Percentiles rank a stretch among this genome's conserved stretches.
phyloP scores from a whole-genome alignment of 2,113 vertebrate species.

The rabbit (Oryctolagus cuniculus) region mOryCun1.1 NC_091432.1:213345501-213346000 shows the following conservation, averaged over 20 bases:
- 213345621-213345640: neutral
- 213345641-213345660: conserved; percentile 51
- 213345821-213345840: conserved; percentile 13
- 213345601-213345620: conserved; percentile 57
- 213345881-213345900: conserved; percentile 52
- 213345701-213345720: conserved; percentile 57
- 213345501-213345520: conserved; percentile 4
- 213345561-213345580: neutral
- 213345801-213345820: neutral
- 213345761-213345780: neutral
- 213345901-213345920: conserved; percentile 63
- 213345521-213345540: neutral
- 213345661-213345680: neutral
- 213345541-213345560: neutral
- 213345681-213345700: neutral
- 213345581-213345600: neutral
- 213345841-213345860: neutral
- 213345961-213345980: conserved; percentile 48
- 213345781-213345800: neutral
- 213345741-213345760: neutral
- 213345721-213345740: neutral
- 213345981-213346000: conserved; percentile 29
- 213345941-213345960: conserved; percentile 41
- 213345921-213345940: conserved; percentile 60
- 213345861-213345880: conserved; percentile 55